Evolutionary conservation across 2,888 invertebrate genomes (phyloP), one percentile per base, ranked within the genome.

Genomic region (Mesorhabditis sp.): DNA sequence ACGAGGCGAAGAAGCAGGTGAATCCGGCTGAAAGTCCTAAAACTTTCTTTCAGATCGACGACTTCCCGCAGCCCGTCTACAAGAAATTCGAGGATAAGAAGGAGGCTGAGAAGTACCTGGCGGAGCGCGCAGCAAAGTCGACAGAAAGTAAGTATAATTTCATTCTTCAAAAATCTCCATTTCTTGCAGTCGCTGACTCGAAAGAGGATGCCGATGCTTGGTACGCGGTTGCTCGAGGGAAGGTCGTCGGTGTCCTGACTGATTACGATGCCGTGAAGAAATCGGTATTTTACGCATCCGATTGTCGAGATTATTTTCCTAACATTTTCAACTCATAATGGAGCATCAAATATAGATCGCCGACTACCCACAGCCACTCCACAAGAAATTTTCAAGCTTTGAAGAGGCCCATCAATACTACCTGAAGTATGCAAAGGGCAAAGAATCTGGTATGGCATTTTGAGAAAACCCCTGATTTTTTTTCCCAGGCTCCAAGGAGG

Each of bases 161-260:
- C 7, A 50, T 2, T 1, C 58, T 50, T 50, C n/a, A 50, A 13
- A 10, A 50, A 10, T 50, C n/a, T 13, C 58, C 58, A 1, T 50
- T 50, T 50, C 58, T 28, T 28, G 1, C 28, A 28, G 28, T 28
- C 7, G 58, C n/a, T 50, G 58, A 13, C 45, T 62, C 67, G 5
- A 5, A 62, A 61, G 75, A 78, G 42, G 66, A 68, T 2, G 62
- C 68, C 66, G 70, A 72, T 13, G 72, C 71, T 44, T 82, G 76
- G 67, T 81, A 81, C 58, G 76, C 80, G 4, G 82, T 82, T 0
- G 80, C 82, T 43, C 74, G 78, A 42, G 82, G 81, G 6, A 69
- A 76, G 50, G 70, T 72, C 43, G 76, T 79, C 58, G 82, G 82
- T 4, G 74, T 82, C 13, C 80, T 81, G 69, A 74, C 73, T 7